Evolutionary conservation across 1,140 invertebrate genomes (phyloP), one percentile per base, ranked within the genome.

Genomic region (Aphaenogaster rudis): DNA sequence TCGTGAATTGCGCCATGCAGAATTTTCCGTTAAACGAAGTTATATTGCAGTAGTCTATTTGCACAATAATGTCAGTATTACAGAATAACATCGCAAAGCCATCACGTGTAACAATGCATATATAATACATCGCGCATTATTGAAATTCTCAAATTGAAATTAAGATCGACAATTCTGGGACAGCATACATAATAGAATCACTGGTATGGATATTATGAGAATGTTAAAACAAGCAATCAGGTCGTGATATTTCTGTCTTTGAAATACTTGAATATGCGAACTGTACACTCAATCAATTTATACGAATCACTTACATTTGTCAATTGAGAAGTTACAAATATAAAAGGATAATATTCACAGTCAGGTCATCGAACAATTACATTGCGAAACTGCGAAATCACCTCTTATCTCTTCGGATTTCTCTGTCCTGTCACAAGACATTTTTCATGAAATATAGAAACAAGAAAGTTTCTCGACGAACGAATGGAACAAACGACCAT

Each of bases 151-250:
- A 42, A 21, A 9, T 57, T 28, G 9, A 71, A 71, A 81, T 81
- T 81, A 81, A 81, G 64, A 54, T 28, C 28, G 77, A 64, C 48
- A 69, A 67, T 80, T 80, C 61, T 67, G n/a, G 45, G 21, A 45
- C 64, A 69, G 33, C 9, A 52, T 57, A n/a, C n/a, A 48, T 28
- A 71, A 71, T 81, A 57, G 42, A 57, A 57, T 4, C 7, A 28
- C 39, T 7, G 17, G 45, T 9, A n/a, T 33, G 36, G 36, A n/a
- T 80, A 80, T 80, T 67, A n/a, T 6, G 5, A 52, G 28, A 80
- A 33, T 42, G 79, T 57, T 33, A 36, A 81, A 79, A 66, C 45
- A 48, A 48, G 15, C 9, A 64, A 57, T 71, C 39, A 45, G 66
- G 45, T 71, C 64, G 15, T 28, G 50, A 69, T 69, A 54, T 54